phyloP scores from a whole-genome alignment of 2,113 vertebrate genomes.

The Corythornis madagascariensis region DNA sequence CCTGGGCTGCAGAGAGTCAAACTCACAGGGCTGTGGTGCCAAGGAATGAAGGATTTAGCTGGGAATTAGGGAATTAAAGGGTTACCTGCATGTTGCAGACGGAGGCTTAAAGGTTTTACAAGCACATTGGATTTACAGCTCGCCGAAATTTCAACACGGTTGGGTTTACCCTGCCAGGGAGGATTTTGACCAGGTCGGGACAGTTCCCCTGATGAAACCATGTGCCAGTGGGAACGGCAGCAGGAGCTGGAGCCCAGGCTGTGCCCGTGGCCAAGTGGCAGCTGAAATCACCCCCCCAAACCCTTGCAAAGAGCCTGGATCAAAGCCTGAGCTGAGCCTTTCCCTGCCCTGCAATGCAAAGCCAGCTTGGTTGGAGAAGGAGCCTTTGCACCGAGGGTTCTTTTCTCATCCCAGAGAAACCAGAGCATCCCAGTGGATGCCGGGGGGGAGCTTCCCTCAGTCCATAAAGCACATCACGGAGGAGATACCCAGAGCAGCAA shows the following conservation, averaged over 20 bases:
- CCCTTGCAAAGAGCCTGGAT: background rate
- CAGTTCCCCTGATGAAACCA: background rate
- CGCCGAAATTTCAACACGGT: constrained; percentile 14
- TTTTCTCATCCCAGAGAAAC: background rate
- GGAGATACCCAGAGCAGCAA: fast-evolving
- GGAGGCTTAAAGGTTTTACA: constrained; percentile 28
- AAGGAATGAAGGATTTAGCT: constrained; percentile 27
- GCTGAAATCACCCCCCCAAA: background rate
- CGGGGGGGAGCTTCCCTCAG: fast-evolving
- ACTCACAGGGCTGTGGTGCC: fast-evolving
- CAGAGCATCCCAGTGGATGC: background rate
- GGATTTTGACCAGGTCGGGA: constrained; percentile 8
- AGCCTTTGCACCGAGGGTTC: background rate
- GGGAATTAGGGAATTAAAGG: constrained; percentile 59
- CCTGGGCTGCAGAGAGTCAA: background rate
- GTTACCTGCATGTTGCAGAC: constrained; percentile 3
- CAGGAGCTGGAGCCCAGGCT: background rate
- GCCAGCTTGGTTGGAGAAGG: fast-evolving
- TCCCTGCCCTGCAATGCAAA: fast-evolving
- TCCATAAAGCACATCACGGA: fast-evolving
- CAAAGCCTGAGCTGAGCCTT: background rate
- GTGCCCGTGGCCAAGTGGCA: background rate
- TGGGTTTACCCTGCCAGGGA: background rate
- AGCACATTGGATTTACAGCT: constrained; percentile 14
- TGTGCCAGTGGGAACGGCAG: background rate